Evolutionary conservation across 2,797 vertebrate genomes (phyloP).

Genomic region (Urophycis tenuis): DNA sequence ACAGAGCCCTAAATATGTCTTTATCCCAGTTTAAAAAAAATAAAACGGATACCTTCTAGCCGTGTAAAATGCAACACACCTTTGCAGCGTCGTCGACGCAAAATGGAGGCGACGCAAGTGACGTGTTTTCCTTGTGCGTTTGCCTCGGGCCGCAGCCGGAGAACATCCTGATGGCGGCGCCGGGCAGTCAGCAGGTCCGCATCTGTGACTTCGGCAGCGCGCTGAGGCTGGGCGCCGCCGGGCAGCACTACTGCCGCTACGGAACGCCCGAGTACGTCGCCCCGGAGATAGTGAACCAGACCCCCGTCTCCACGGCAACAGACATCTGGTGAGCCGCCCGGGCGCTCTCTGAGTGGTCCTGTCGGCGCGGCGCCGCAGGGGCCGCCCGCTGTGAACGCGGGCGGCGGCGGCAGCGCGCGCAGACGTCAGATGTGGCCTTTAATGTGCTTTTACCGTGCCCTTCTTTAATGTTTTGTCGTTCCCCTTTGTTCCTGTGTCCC

Average conservation of each 20-base stretch:
- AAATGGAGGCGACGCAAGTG: neutral
- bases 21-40: too few relatives aligned
- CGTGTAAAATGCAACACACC: too few relatives aligned
- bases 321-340: constrained; percentile 83
- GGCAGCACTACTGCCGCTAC: constrained; percentile 84
- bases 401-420: too few relatives aligned
- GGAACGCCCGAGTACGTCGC: constrained; percentile 93
- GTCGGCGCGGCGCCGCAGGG: too few relatives aligned
- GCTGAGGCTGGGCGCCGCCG: constrained; percentile 70
- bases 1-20: too few relatives aligned
- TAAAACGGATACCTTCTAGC: too few relatives aligned
- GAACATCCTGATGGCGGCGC: constrained; percentile 84
- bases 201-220: constrained; percentile 93
- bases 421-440: neutral
- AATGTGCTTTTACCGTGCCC: neutral
- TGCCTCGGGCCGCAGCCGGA: constrained; percentile 74
- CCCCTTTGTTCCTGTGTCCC: neutral
- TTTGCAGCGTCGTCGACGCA: neutral
- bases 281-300: constrained; percentile 94
- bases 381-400: neutral
- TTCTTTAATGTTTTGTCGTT: neutral
- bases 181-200: constrained; percentile 78
- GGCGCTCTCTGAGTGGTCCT: constrained; percentile 25
- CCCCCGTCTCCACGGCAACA: constrained; percentile 83
- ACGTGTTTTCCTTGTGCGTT: neutral